Percentiles rank a stretch among this genome's conserved stretches.
Evolutionary conservation across 2,888 invertebrate genomes (phyloP).

Genomic region (Apamea anceps): DNA sequence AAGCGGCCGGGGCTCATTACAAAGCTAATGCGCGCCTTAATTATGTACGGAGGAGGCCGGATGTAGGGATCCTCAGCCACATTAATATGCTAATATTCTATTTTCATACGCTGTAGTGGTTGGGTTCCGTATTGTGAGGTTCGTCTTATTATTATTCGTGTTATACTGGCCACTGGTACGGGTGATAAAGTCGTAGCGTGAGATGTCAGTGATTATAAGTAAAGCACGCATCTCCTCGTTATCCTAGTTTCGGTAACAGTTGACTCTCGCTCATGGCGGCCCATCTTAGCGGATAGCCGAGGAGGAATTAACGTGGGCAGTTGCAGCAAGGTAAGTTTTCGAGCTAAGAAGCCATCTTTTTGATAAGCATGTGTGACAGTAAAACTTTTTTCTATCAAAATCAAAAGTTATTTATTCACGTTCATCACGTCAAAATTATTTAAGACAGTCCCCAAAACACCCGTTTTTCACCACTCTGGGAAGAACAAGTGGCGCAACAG

Average conservation of each 20-base stretch:
- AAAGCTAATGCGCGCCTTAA: constrained; percentile 72
- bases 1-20: constrained; percentile 56
- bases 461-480: neutral
- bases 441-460: neutral
- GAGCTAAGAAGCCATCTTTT: neutral
- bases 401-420: neutral
- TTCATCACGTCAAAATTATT: neutral
- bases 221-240: neutral
- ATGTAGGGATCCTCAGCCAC: constrained; percentile 63
- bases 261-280: neutral
- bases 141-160: constrained; percentile 1
- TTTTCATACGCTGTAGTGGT: constrained; percentile 64
- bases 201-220: neutral
- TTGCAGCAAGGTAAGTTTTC: neutral
- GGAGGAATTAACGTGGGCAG: neutral
- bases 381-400: neutral
- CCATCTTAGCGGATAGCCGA: neutral
- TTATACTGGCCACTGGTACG: neutral
- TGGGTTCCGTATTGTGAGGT: constrained; percentile 40
- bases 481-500: neutral
- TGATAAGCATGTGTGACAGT: neutral
- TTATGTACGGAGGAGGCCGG: constrained; percentile 71
- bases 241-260: neutral
- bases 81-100: constrained; percentile 76
- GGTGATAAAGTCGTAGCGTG: neutral